Base-by-base conservation (phyloP, 2,888 invertebrate genomes). In the Danaus chrysippus region DNA sequence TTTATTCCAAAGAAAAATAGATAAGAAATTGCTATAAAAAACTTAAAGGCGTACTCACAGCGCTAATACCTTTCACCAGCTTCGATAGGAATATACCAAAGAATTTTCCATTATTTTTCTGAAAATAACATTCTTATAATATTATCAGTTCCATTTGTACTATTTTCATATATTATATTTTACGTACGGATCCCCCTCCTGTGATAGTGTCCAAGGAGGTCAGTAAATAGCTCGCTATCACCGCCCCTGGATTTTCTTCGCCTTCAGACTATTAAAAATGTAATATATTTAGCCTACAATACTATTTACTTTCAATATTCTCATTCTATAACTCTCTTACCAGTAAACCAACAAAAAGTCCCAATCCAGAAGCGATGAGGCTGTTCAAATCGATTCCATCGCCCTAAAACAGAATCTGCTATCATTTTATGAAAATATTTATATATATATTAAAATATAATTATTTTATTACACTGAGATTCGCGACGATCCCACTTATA, bases 101-200 rank as follows among this genome's bases (percentile, higher is more conserved):
- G 73, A 89, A 91, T 3, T 78, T 84, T 0, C 91, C 91, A 62
- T 91, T 91, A 68, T 91, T 91, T 77, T 87, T 74, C 91, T 91
- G 84, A 23, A 82, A 77, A 60, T 62, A 55, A 49, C 0, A 42
- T 58, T 54, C 19, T 62, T 12, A 49, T 49, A 10, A 34, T 34
- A 34, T 34, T 34, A 34, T 6, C 2, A 34, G 23, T 34, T 34
- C 23, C 6, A 34, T 34, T 5, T 5, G 6, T 6, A 34, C 6
- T 34, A 34, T 34, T 34, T 34, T 34, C 12, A 10, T 17, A 42
- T 42, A 49, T 34, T n/a, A 49, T 41, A 41, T 15, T 42, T 1
- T 43, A 73, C 84, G 63, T 83, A 91, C 91, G 77, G 91, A 81
- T 63, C 91, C 91, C 6, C 91, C 91, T n/a, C 85, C 91, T 15